A percentile compares a stretch with the other conserved stretches of the same genome.
Conservation (phyloP, 2,797 vertebrate genomes). For the Uromys caudimaculatus region DNA sequence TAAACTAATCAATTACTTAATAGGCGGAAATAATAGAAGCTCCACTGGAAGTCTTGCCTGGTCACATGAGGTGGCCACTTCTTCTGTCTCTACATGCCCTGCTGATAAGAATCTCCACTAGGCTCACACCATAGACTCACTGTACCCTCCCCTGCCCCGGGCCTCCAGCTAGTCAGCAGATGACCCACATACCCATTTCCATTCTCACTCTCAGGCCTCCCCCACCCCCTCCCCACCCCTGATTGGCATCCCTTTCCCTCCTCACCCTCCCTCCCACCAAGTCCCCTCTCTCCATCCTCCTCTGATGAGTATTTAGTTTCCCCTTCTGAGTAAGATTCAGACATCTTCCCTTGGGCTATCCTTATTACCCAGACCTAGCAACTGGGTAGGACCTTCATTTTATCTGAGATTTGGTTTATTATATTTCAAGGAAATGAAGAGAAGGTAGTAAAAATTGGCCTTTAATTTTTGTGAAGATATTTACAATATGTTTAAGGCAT, state of each 20-base stretch:
- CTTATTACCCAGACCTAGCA: neutral
- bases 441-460: neutral
- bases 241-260: neutral
- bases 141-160: neutral
- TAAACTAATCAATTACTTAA: neutral
- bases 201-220: neutral
- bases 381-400: neutral
- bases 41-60: neutral
- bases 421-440: slow-evolving; percentile 24
- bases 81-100: neutral
- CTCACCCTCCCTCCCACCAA: neutral
- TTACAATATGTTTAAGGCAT: neutral
- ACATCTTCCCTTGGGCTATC: neutral
- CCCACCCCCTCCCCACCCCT: neutral
- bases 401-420: neutral
- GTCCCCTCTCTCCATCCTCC: neutral
- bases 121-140: neutral
- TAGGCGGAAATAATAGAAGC: neutral
- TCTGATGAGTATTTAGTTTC: neutral
- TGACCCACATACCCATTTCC: neutral
- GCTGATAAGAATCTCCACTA: neutral
- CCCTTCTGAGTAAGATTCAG: neutral
- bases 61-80: neutral
- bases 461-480: neutral
- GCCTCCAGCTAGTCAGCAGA: neutral